phyloP scores from a whole-genome alignment of 2,888 invertebrate species.

The Trisateles emortualis region DNA sequence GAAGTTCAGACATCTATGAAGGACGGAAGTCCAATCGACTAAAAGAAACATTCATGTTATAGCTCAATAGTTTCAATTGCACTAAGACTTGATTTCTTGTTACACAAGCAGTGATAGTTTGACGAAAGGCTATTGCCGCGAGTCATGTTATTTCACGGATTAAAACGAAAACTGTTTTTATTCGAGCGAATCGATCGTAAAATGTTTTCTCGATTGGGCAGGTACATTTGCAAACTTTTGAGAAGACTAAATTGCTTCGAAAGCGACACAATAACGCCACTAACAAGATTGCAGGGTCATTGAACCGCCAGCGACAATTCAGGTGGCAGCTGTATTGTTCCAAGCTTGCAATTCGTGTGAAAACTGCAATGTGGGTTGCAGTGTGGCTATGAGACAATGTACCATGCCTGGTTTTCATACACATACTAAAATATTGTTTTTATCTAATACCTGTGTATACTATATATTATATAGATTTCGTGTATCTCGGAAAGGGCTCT shows the following conservation, averaged over 20 bases:
- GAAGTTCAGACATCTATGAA: background rate
- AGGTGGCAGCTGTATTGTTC: slow-evolving; percentile 69
- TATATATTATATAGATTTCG: no score
- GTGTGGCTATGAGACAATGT: slow-evolving; percentile 53
- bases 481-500: no score
- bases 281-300: slow-evolving; percentile 58
- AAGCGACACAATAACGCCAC: slow-evolving; percentile 42
- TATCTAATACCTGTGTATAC: no score
- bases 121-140: slow-evolving; percentile 23
- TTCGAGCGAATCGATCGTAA: slow-evolving; percentile 33
- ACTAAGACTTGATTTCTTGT: slow-evolving; percentile 7
- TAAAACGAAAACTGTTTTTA: slow-evolving; percentile 34
- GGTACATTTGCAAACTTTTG: slow-evolving; percentile 33
- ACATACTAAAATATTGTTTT: slow-evolving; percentile 34
- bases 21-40: background rate
- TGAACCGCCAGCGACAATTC: slow-evolving; percentile 64
- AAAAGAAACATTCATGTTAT: slow-evolving; percentile 2
- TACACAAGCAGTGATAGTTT: slow-evolving; percentile 34
- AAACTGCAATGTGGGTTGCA: slow-evolving; percentile 69
- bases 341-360: slow-evolving; percentile 78
- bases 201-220: slow-evolving; percentile 24
- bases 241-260: slow-evolving; percentile 42
- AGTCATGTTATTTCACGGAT: slow-evolving; percentile 39
- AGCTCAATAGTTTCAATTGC: slow-evolving; percentile 1
- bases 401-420: slow-evolving; percentile 40